Evolutionary conservation across 2,888 invertebrate genomes (phyloP).

Genomic region (Eurytoma adleriae): DNA sequence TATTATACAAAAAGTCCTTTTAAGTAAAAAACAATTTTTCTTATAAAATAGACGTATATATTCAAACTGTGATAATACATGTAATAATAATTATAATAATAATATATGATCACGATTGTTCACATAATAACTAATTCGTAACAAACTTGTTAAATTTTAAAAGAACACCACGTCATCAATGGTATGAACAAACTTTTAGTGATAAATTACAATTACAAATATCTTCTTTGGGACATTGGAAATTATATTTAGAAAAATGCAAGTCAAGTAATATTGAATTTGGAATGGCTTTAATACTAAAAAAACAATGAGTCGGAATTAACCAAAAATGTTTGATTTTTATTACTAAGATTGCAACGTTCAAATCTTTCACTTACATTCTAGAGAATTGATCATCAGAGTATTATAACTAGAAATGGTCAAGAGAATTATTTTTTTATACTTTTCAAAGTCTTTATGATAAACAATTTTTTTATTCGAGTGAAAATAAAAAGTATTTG

Average conservation of each 20-base stretch:
- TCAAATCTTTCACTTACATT: conserved; percentile 10
- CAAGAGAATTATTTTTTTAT: conserved; percentile 37
- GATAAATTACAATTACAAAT: neutral
- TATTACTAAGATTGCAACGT: neutral
- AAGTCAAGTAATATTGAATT: conserved; percentile 21
- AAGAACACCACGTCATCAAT: neutral
- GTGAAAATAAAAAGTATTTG: conserved; percentile 44
- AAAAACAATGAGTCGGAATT: conserved; percentile 4
- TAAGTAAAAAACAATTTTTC: conserved; percentile 26
- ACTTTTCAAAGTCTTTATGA: conserved; percentile 22
- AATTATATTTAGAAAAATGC: neutral
- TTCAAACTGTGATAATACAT: conserved; percentile 53
- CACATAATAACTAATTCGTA: conserved; percentile 73
- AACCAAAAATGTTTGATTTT: conserved; percentile 9
- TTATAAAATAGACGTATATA: conserved; percentile 54
- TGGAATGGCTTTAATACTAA: neutral
- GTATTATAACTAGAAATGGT: conserved; percentile 33
- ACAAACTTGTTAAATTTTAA: conserved; percentile 80
- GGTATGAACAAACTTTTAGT: neutral
- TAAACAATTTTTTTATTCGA: conserved; percentile 24
- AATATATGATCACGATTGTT: conserved; percentile 17
- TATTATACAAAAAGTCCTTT: conserved; percentile 9
- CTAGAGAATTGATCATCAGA: conserved; percentile 38
- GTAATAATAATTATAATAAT: conserved; percentile 37
- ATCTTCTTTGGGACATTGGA: conserved; percentile 36